These are phyloP conservation scores for Eucidaris tribuloides DNA, from an alignment of 35 echinoderm and acorn worm species.

Conservation along the genomic window DNA sequence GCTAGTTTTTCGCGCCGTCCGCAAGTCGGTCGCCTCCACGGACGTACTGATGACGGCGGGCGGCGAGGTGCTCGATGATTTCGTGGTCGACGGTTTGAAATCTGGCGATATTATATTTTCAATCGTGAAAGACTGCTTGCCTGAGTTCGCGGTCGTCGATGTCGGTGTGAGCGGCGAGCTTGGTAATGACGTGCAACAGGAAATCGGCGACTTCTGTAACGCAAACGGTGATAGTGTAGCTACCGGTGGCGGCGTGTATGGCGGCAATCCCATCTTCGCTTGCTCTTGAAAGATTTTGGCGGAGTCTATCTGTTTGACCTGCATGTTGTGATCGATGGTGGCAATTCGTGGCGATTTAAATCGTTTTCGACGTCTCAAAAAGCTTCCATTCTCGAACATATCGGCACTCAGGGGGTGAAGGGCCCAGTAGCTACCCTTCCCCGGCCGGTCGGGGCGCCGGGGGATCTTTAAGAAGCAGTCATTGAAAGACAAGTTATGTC, in stretches of 20 bases:
- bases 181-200: constrained; percentile 54
- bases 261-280: constrained; percentile 82
- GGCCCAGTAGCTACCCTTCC: constrained; percentile 99
- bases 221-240: constrained; percentile 46
- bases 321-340: constrained; percentile 81
- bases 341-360: constrained; percentile 96
- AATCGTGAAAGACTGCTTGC: constrained; percentile 95
- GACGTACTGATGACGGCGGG: background rate
- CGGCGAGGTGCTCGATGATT: constrained; percentile 8
- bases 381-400: constrained; percentile 99
- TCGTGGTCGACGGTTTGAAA: constrained; percentile 69
- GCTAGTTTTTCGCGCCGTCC: background rate
- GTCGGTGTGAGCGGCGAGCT: constrained; percentile 60
- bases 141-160: constrained; percentile 64
- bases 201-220: constrained; percentile 45
- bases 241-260: constrained; percentile 53
- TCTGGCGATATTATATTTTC: constrained; percentile 98
- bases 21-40: background rate
- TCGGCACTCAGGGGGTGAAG: constrained; percentile 92
- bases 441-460: constrained; percentile 90
- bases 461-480: constrained; percentile 99
- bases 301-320: constrained; percentile 94
- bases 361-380: constrained; percentile 88
- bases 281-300: constrained; percentile 97
- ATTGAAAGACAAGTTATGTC: constrained; percentile 97